These are phyloP conservation scores for Merops nubicus DNA, from an alignment of 2,113 vertebrate genomes.

Conservation along the genomic window DNA sequence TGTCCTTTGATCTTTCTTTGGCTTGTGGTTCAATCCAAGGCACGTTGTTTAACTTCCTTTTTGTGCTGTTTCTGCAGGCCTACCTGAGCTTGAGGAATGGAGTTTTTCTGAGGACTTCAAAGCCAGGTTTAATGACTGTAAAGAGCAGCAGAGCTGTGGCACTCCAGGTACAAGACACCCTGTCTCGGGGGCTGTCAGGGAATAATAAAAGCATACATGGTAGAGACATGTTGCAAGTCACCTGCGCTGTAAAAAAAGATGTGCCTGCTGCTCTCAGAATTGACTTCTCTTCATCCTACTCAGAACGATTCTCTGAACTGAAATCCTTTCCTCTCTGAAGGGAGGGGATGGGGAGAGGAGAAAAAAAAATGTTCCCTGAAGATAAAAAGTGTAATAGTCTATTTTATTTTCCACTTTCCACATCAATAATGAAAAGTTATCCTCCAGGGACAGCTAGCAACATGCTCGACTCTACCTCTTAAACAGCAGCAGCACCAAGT, in stretches of 20 bases:
- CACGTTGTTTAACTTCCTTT: background rate
- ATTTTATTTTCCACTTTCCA: slow-evolving; percentile 65
- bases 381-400: slow-evolving; percentile 39
- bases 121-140: background rate
- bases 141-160: background rate
- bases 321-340: slow-evolving; percentile 19
- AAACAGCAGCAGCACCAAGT: background rate
- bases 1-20: background rate
- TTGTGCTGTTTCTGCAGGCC: background rate
- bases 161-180: background rate
- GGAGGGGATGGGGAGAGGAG: background rate
- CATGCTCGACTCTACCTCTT: background rate
- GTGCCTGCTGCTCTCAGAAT: slow-evolving; percentile 21
- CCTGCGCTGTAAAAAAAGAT: slow-evolving; percentile 24
- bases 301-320: background rate
- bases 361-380: background rate
- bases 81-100: background rate
- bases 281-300: background rate
- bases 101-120: background rate
- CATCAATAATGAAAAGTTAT: slow-evolving; percentile 55
- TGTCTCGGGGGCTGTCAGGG: background rate
- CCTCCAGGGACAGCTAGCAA: slow-evolving; percentile 31
- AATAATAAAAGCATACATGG: background rate
- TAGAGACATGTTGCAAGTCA: background rate
- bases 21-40: background rate